Evolutionary conservation across 2,888 invertebrate species (phyloP), one percentile per base, ranked within the genome.

Genomic region (Chironomus tentans): DNA sequence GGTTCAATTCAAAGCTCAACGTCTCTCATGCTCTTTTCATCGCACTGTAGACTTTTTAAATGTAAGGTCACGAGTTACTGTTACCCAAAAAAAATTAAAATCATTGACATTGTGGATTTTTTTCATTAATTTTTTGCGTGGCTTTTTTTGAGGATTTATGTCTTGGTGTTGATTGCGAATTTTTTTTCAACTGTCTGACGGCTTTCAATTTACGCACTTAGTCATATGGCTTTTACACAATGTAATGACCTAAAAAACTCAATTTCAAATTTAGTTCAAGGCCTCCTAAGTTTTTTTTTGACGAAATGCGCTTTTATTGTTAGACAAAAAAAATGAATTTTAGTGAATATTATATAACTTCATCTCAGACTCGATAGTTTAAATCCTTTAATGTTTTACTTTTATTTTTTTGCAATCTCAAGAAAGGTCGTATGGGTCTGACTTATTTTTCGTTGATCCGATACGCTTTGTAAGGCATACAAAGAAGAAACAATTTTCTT

Each of bases 61-160:
- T 74, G 46, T 74, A 68, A 74, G 74, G 74, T 74, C 74, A 48
- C 46, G 15, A 68, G 24, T 24, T n/a, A n/a, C 38, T 56, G 65
- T 28, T 24, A 74, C 62, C 18, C 15, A 72, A 74, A 68, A 74
- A 74, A 72, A 38, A 28, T 38, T 38, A 10, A 38, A 38, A 38
- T 15, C 72, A 38, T 72, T 72, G 72, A 72, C 72, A 72, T 61
- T 72, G 65, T 61, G 28, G 15, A 18, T 38, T 38, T 38, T 18
- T 15, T 56, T 56, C 50, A 15, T 15, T 15, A 15, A 50, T 50
- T 56, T 50, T 50, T 56, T n/a, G 18, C 56, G 15, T 56, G 15
- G n/a, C 13, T 56, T 50, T 50, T 56, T n/a, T 6, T 15, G 15
- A 15, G 15, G n/a, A 15, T 56, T 56, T 56, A 56, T 56, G 56